Percentiles rank a stretch among this genome's conserved stretches.
These are phyloP conservation scores for Ormia ochracea DNA, from an alignment of 2,888 invertebrate species.

Conservation along the genomic window DNA sequence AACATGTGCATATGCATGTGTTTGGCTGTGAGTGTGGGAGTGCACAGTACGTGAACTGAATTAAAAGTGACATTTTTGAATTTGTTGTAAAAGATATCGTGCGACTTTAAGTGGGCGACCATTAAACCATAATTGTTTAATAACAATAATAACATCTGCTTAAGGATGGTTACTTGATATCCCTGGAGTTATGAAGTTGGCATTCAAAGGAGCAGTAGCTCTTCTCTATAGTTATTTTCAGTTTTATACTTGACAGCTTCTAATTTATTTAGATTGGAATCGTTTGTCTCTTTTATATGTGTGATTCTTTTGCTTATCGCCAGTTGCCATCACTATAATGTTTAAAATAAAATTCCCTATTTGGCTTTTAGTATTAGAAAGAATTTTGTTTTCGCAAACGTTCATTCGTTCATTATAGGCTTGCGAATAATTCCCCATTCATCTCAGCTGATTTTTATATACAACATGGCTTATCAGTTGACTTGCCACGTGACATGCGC, in stretches of 20 bases:
- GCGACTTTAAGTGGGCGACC: constrained; percentile 28
- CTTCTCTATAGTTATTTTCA: neutral
- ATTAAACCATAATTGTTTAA: constrained; percentile 47
- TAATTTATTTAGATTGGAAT: neutral
- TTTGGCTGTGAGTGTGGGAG: neutral
- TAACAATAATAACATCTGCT: constrained; percentile 45
- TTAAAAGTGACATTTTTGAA: neutral
- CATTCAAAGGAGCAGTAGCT: neutral
- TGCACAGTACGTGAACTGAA: constrained; percentile 4
- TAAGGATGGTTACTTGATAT: neutral
- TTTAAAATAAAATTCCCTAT: no score
- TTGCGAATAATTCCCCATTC: no score
- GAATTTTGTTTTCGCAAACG: no score
- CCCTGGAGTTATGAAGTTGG: neutral
- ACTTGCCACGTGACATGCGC: no score
- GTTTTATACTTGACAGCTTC: neutral
- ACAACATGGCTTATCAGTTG: no score
- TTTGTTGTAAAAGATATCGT: constrained; percentile 10
- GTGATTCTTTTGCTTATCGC: neutral
- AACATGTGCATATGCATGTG: no score
- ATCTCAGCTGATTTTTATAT: no score
- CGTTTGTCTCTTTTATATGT: neutral
- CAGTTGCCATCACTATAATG: no score
- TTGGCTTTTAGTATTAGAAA: no score
- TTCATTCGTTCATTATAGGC: no score